A percentile compares a stretch with the other conserved stretches of the same genome.
phyloP scores from a whole-genome alignment of 2,797 vertebrate genomes.

The Chrysolophus pictus region DNA sequence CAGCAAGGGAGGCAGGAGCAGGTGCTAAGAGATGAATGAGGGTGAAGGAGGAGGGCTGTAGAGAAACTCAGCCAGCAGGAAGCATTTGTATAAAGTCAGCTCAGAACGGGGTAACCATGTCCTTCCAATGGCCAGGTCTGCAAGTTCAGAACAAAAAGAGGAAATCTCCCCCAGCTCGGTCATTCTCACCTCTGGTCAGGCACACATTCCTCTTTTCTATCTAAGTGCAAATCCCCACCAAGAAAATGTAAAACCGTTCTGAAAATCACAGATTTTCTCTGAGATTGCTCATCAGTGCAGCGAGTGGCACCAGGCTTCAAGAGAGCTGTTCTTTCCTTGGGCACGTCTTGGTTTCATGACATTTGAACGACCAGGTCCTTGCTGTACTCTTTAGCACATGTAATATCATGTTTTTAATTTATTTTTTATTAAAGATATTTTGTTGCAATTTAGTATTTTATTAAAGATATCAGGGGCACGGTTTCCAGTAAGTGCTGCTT shows the following conservation, averaged over 20 bases:
- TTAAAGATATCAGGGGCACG: background rate
- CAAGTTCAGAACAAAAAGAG: no score
- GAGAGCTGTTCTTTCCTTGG: background rate
- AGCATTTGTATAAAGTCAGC: background rate
- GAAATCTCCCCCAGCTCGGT: background rate
- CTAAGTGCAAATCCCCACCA: accelerated
- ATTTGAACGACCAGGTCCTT: background rate
- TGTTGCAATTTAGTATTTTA: background rate
- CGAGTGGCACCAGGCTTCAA: accelerated
- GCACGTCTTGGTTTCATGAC: background rate
- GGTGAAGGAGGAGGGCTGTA: background rate
- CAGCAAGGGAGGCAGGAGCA: accelerated
- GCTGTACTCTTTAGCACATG: background rate
- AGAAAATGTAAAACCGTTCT: background rate
- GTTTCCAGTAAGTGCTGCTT: background rate
- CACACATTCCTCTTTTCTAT: background rate
- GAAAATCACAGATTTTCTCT: background rate
- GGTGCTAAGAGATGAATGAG: accelerated
- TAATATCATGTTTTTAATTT: background rate
- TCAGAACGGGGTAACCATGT: background rate
- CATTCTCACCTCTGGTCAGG: background rate
- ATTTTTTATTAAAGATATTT: no score
- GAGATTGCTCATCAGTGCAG: background rate
- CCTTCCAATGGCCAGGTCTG: no score
- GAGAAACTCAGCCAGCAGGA: background rate